phyloP scores from a whole-genome alignment of 2,113 vertebrate genomes.

The Nyctibius bracteatus region DNA sequence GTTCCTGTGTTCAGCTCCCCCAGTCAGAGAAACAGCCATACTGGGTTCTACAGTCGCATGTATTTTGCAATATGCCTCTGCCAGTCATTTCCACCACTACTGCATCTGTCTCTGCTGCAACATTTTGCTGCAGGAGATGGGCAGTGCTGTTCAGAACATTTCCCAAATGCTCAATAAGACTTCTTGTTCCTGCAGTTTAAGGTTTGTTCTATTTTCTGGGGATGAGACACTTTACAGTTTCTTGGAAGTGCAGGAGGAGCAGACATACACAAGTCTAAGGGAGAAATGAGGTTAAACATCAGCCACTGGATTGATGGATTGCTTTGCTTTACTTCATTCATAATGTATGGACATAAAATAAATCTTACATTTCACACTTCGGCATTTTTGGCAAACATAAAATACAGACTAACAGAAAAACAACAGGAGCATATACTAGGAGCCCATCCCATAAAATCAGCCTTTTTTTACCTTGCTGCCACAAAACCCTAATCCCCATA shows the following conservation, averaged over 20 bases:
- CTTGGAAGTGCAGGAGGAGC: neutral
- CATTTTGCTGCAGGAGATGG: neutral
- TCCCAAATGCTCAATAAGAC: neutral
- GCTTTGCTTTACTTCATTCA: neutral
- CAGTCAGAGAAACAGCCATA: neutral
- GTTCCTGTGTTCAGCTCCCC: neutral
- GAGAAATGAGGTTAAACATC: neutral
- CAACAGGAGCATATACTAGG: neutral
- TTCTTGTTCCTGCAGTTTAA: neutral
- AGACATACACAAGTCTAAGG: neutral
- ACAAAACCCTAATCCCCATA: neutral
- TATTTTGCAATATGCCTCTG: neutral
- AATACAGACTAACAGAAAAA: neutral
- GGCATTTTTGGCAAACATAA: neutral
- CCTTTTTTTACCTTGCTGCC: neutral
- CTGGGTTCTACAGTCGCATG: neutral
- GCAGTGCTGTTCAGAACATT: neutral
- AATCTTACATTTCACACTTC: neutral
- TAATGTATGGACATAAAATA: neutral
- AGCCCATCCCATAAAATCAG: neutral
- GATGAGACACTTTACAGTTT: neutral
- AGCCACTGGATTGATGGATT: neutral
- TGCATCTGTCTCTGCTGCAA: neutral
- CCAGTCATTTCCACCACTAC: neutral
- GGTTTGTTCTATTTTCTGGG: neutral